These are phyloP conservation scores for Spizaetus ornatus DNA, from an alignment of 2,113 vertebrate species.

Conservation along the genomic window DNA sequence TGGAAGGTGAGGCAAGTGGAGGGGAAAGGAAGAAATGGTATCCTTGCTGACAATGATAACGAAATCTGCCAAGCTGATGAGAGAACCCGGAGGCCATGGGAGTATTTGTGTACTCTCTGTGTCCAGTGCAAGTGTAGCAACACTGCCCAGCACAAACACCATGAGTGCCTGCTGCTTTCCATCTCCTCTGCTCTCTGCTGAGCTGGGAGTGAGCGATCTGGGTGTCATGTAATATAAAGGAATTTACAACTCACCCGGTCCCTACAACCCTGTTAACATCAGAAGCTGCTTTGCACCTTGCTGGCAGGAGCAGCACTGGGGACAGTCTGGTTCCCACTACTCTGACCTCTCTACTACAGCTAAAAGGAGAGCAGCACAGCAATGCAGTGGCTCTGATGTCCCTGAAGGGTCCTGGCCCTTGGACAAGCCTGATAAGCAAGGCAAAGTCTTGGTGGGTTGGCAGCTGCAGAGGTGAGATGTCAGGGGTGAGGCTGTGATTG, in stretches of 20 bases:
- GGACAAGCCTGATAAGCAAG: not conserved
- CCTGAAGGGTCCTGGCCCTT: not conserved
- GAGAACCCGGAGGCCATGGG: not conserved
- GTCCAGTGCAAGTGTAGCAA: not conserved
- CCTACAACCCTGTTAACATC: fast-evolving
- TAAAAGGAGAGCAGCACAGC: not conserved
- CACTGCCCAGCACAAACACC: not conserved
- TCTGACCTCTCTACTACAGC: not conserved
- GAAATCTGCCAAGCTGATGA: not conserved
- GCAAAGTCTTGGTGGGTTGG: not conserved
- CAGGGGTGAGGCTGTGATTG: not conserved
- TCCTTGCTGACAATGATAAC: not conserved
- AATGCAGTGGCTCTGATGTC: not conserved
- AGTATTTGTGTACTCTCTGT: not conserved
- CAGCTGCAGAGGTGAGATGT: not conserved
- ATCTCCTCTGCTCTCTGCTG: not conserved
- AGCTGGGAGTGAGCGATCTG: fast-evolving
- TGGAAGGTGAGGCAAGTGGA: not conserved
- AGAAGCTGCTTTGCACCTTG: not conserved
- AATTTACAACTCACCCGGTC: not conserved
- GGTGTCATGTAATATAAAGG: not conserved
- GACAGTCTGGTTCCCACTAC: not conserved
- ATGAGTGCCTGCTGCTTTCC: not conserved
- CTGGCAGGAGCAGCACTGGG: not conserved
- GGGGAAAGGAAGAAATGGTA: not conserved